Evolutionary conservation across 2,888 invertebrate species (phyloP).

Genomic region (Stegana nigrithorax): DNA sequence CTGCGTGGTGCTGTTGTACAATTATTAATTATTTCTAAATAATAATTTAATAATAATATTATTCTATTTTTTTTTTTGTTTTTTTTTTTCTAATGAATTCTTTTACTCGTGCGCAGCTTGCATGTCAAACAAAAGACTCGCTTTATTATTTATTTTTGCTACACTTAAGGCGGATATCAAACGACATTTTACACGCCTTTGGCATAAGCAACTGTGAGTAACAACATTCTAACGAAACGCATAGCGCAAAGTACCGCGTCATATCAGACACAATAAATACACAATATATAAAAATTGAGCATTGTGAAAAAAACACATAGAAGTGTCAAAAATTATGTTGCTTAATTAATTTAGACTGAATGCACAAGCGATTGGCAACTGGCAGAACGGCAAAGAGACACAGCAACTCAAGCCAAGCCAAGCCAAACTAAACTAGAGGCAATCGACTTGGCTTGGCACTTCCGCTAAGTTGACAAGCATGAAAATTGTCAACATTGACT

Average conservation of each 20-base stretch:
- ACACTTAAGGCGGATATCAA: constrained; percentile 9
- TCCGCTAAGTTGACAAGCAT: constrained; percentile 63
- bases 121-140: no score
- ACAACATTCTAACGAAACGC: no score
- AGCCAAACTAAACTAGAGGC: background rate
- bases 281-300: background rate
- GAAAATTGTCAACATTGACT: constrained; percentile 40
- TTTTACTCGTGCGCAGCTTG: no score
- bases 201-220: no score
- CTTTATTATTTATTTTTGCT: constrained; percentile 4
- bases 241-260: no score
- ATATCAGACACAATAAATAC: no score
- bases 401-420: background rate
- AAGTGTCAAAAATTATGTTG: constrained; percentile 18
- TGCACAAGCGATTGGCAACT: background rate
- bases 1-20: background rate
- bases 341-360: constrained; percentile 20
- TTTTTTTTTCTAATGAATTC: no score
- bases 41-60: background rate
- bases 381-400: background rate
- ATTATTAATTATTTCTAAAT: constrained; percentile 1
- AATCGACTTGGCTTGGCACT: constrained; percentile 43
- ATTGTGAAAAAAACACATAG: background rate
- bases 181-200: no score
- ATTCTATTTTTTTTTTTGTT: no score